Evolutionary conservation across 1,140 invertebrate species (phyloP).

Genomic region (Neocloeon triangulifer): DNA sequence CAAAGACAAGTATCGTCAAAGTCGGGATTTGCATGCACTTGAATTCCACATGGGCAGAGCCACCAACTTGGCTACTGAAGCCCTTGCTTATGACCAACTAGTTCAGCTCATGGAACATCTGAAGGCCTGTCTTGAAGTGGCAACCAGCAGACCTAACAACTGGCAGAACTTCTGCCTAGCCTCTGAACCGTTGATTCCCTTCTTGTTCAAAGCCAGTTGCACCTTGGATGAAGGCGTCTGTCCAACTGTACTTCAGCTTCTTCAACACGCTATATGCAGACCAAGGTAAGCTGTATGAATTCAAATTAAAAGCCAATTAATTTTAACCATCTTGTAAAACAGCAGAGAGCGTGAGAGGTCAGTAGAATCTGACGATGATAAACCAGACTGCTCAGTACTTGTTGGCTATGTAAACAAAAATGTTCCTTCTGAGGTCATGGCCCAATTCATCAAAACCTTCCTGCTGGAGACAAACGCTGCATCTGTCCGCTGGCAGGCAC

Average conservation of each 20-base stretch:
- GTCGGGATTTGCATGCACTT: constrained; percentile 77
- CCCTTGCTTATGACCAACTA: constrained; percentile 66
- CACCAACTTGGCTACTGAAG: constrained; percentile 15
- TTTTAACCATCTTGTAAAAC: no score
- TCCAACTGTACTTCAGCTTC: constrained; percentile 67
- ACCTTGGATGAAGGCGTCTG: constrained; percentile 83
- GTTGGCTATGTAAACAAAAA: constrained; percentile 48
- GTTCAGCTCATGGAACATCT: constrained; percentile 87
- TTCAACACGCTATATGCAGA: constrained; percentile 65
- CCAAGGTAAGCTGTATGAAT: constrained; percentile 1
- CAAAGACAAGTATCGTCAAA: constrained; percentile 83
- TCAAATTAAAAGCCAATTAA: no score
- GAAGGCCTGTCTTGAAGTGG: constrained; percentile 83
- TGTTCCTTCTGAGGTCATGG: constrained; percentile 38
- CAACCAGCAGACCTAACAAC: constrained; percentile 70
- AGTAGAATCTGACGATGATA: constrained; percentile 41
- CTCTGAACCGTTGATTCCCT: constrained; percentile 45
- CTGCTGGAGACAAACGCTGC: constrained; percentile 83
- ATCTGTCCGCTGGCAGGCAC: constrained; percentile 85
- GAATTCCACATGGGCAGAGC: constrained; percentile 53
- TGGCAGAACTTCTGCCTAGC: constrained; percentile 85
- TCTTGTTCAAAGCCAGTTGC: constrained; percentile 55
- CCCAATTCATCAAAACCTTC: constrained; percentile 73
- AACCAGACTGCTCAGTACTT: constrained; percentile 37
- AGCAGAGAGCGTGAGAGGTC: constrained; percentile 39